phyloP scores from a whole-genome alignment of 37 sponge, comb jelly and placozoan genomes.

The Chondrilla cf. caribensis region DNA sequence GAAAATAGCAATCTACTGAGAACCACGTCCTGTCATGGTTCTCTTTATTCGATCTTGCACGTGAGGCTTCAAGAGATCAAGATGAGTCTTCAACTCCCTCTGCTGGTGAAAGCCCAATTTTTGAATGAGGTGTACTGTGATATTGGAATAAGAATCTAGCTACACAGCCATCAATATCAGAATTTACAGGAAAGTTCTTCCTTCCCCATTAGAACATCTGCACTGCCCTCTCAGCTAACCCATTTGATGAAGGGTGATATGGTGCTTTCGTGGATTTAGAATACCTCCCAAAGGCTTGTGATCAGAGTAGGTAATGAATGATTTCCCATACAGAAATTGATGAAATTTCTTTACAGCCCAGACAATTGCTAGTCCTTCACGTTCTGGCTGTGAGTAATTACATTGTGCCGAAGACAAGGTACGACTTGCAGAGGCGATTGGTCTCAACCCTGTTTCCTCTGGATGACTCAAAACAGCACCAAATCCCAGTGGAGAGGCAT shows the following conservation, averaged over 20 bases:
- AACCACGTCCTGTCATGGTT: background rate
- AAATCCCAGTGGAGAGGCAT: background rate
- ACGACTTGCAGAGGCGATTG: background rate
- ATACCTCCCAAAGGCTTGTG: background rate
- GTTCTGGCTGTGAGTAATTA: background rate
- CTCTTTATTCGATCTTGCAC: background rate
- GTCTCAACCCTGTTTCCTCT: background rate
- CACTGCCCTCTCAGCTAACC: constrained; percentile 13
- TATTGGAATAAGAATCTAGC: constrained; percentile 28
- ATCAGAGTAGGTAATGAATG: background rate
- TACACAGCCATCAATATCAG: constrained; percentile 11
- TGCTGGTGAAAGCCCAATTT: constrained; percentile 13
- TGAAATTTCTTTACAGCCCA: background rate
- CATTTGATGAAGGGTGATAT: constrained; percentile 17
- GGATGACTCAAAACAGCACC: background rate
- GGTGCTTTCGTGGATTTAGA: background rate
- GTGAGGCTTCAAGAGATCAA: constrained; percentile 14
- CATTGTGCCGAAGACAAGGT: background rate
- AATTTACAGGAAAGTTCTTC: background rate
- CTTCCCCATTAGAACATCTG: constrained; percentile 14
- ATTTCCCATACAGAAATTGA: background rate
- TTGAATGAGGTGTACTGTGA: constrained; percentile 18
- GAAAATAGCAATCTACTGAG: background rate
- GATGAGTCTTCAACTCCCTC: constrained; percentile 13
- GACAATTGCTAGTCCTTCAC: background rate